These are phyloP conservation scores for Ceratina calcarata DNA, from an alignment of 1,140 invertebrate species.

Conservation along the genomic window DNA sequence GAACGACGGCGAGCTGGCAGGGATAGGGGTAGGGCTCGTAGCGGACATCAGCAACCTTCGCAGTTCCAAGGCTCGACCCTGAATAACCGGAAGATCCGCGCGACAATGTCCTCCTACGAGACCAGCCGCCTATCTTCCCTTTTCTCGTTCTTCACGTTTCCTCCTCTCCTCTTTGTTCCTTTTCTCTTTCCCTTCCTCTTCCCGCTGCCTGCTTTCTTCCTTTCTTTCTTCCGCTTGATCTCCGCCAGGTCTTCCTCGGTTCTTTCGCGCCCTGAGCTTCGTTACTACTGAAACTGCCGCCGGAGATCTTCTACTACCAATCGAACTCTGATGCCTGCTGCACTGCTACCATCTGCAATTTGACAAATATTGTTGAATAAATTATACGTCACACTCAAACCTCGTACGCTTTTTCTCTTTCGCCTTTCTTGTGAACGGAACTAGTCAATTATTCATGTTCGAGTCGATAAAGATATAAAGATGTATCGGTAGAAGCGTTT, in stretches of 20 bases:
- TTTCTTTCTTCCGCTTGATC: conserved; percentile 11
- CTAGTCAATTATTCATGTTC: background rate
- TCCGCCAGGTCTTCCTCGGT: background rate
- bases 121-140: conserved; percentile 5
- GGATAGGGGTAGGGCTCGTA: conserved; percentile 44
- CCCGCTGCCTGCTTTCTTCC: conserved; percentile 11
- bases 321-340: conserved; percentile 15
- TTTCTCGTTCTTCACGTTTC: background rate
- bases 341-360: conserved; percentile 56
- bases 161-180: background rate
- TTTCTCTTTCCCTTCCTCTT: background rate
- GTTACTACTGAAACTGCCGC: no score
- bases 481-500: background rate
- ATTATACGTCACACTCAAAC: no score
- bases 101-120: conserved; percentile 31
- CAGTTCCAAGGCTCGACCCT: conserved; percentile 36
- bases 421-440: no score
- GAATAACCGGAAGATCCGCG: conserved; percentile 37
- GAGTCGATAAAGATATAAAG: background rate
- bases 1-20: conserved; percentile 34
- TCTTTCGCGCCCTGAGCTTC: background rate
- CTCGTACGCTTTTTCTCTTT: no score
- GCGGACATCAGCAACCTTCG: conserved; percentile 58
- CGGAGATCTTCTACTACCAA: conserved; percentile 32
- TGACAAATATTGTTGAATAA: conserved; percentile 5